phyloP scores from a whole-genome alignment of 2,113 vertebrate species.

The Salvelinus fontinalis region DNA sequence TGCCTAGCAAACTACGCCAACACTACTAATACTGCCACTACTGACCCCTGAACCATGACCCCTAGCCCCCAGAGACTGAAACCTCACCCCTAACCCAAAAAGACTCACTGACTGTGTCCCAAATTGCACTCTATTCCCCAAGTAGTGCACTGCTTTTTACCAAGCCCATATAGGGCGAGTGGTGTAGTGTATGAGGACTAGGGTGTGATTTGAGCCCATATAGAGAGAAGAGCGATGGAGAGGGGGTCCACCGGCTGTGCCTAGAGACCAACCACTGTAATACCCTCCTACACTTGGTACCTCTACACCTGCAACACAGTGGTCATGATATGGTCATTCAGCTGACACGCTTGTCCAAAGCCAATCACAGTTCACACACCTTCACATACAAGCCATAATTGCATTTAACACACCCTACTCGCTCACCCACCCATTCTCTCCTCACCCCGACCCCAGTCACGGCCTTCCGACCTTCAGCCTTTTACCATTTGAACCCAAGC shows the following conservation, averaged over 20 bases:
- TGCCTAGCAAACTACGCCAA: constrained; percentile 33
- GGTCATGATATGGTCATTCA: no score
- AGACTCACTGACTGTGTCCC: constrained; percentile 18
- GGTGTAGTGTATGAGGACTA: constrained; percentile 8
- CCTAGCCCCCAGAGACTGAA: background rate
- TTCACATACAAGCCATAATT: constrained; percentile 26
- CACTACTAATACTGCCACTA: constrained; percentile 67
- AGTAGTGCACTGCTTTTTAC: constrained; percentile 12
- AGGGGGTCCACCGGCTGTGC: constrained; percentile 60
- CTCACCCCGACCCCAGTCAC: background rate
- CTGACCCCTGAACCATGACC: constrained; percentile 41
- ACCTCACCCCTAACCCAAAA: constrained; percentile 4
- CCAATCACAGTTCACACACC: constrained; percentile 13
- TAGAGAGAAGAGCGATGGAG: constrained; percentile 18
- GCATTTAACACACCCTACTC: background rate
- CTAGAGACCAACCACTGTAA: constrained; percentile 62
- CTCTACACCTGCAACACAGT: background rate
- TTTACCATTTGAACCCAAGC: background rate
- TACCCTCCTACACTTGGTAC: background rate
- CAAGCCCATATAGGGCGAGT: constrained; percentile 3
- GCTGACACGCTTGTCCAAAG: no score
- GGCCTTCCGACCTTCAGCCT: background rate
- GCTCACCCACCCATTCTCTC: background rate
- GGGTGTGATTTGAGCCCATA: constrained; percentile 8
- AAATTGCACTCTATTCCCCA: constrained; percentile 6